Percentiles rank a stretch among this genome's conserved stretches.
phyloP scores from a whole-genome alignment of 2,888 invertebrate genomes.

The Ennomos fuscantarius region DNA sequence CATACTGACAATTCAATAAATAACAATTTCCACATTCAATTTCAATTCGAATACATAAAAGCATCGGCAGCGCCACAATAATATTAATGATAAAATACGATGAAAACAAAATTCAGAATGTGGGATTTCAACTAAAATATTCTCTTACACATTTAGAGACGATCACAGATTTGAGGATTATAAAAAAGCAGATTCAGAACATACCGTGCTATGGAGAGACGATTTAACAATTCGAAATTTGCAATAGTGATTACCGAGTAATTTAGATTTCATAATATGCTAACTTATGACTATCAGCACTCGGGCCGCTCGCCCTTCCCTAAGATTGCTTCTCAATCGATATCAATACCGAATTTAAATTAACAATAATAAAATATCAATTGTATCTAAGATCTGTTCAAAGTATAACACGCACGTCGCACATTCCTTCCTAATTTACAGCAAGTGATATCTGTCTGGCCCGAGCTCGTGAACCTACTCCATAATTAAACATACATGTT shows the following conservation, averaged over 20 bases:
- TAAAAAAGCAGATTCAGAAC: slow-evolving; percentile 83
- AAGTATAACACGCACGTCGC: slow-evolving; percentile 78
- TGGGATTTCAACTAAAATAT: slow-evolving; percentile 74
- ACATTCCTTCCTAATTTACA: slow-evolving; percentile 77
- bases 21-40: slow-evolving; percentile 79
- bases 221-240: slow-evolving; percentile 81
- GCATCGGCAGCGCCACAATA: slow-evolving; percentile 72
- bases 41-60: slow-evolving; percentile 45
- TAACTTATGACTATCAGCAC: slow-evolving; percentile 82
- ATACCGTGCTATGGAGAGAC: slow-evolving; percentile 83
- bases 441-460: slow-evolving; percentile 48
- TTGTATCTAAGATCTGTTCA: slow-evolving; percentile 85
- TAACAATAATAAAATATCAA: slow-evolving; percentile 85
- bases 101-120: slow-evolving; percentile 60
- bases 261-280: slow-evolving; percentile 77
- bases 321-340: slow-evolving; percentile 82
- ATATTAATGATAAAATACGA: slow-evolving; percentile 59
- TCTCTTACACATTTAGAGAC: slow-evolving; percentile 82
- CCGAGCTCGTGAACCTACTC: slow-evolving; percentile 66
- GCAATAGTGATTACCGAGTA: slow-evolving; percentile 83
- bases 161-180: slow-evolving; percentile 85
- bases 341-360: slow-evolving; percentile 83
- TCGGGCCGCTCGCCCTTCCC: slow-evolving; percentile 69
- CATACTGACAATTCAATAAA: slow-evolving; percentile 81
- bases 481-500: slow-evolving; percentile 78